Conservation (phyloP, 2,113 vertebrate genomes). For the Turnix velox region DNA sequence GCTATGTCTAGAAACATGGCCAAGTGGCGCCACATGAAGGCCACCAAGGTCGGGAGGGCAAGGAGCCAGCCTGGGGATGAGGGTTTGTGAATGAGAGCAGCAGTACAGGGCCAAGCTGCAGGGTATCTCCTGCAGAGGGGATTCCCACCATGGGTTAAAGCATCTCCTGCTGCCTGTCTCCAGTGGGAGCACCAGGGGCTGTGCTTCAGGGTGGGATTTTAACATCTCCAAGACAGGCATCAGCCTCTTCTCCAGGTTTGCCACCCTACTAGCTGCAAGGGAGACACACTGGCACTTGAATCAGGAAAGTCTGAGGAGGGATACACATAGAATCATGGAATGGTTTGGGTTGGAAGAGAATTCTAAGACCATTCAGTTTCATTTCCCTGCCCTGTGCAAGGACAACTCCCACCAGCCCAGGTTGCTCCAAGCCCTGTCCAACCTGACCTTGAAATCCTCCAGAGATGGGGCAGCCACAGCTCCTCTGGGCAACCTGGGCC, state of each 20-base stretch:
- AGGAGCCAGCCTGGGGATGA: background rate
- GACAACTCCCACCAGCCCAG: too few relatives aligned
- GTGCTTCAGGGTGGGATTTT: background rate
- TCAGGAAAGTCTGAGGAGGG: background rate
- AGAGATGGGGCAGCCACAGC: too few relatives aligned
- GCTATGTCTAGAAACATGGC: background rate
- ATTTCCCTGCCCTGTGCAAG: too few relatives aligned
- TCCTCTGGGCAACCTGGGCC: too few relatives aligned
- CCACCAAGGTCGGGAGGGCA: background rate
- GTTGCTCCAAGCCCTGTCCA: too few relatives aligned
- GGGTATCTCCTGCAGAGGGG: background rate
- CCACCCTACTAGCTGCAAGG: background rate
- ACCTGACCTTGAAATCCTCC: too few relatives aligned
- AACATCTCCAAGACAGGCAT: fast-evolving
- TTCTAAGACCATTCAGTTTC: too few relatives aligned
- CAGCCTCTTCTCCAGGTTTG: background rate
- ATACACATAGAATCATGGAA: too few relatives aligned
- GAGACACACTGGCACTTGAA: background rate
- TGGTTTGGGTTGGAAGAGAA: too few relatives aligned
- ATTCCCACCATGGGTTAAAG: background rate
- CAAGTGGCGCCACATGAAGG: background rate
- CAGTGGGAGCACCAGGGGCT: background rate
- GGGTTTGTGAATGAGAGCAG: background rate
- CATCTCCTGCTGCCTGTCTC: background rate
- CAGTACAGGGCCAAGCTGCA: fast-evolving